Evolutionary conservation across 1,140 invertebrate genomes (phyloP).

Genomic region (Diorhabda carinulata): DNA sequence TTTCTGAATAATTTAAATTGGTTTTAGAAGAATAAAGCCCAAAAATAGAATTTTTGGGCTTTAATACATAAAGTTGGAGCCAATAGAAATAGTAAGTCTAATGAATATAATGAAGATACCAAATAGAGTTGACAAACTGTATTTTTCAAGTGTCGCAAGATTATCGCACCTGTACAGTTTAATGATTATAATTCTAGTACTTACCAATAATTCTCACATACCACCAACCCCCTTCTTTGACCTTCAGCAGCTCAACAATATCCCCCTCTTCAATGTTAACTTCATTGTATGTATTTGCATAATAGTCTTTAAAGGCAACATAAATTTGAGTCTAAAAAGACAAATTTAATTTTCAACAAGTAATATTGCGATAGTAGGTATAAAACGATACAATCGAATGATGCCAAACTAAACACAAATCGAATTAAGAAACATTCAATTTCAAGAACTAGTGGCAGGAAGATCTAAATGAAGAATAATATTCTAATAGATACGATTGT

Average conservation of each 20-base stretch:
- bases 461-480: too few relatives aligned
- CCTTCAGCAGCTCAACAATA: slow-evolving; percentile 79
- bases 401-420: not conserved
- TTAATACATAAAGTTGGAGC: too few relatives aligned
- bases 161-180: not conserved
- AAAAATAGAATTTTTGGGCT: too few relatives aligned
- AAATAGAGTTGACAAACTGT: too few relatives aligned
- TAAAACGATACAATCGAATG: not conserved
- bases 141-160: too few relatives aligned
- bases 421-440: slow-evolving; percentile 21
- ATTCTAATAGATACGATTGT: too few relatives aligned
- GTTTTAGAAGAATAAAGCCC: too few relatives aligned
- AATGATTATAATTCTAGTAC: slow-evolving; percentile 24
- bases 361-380: not conserved
- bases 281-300: slow-evolving; percentile 81
- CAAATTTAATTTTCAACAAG: slow-evolving; percentile 15
- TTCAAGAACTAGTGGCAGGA: not conserved
- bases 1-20: too few relatives aligned
- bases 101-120: too few relatives aligned
- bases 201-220: slow-evolving; percentile 81
- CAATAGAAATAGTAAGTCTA: too few relatives aligned
- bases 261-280: slow-evolving; percentile 86
- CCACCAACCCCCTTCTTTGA: slow-evolving; percentile 95
- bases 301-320: slow-evolving; percentile 86
- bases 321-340: slow-evolving; percentile 63